Base-by-base conservation (phyloP, 2,113 vertebrate species). In the Rhagologus leucostigma region DNA sequence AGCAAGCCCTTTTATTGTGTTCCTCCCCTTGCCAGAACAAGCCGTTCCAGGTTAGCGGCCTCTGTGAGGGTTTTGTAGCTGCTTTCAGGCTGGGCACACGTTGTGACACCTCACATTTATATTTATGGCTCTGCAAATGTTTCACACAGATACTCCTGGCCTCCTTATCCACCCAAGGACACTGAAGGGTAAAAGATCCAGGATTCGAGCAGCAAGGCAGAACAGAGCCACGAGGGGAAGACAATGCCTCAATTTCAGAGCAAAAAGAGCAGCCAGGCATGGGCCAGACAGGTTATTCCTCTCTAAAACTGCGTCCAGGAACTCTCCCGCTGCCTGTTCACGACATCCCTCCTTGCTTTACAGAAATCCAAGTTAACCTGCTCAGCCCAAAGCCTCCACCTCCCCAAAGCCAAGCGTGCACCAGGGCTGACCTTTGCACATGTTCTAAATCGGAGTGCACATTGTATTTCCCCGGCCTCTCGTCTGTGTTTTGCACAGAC, bases 391-490 rank as follows among this genome's bases (percentile, higher is more conserved):
- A 83, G 18, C 39, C 73, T 75, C 37, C 53, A 12, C 13, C 44
- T 82, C 60, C 63, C 73, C 56, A 42, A 71, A 74, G 41, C 30
- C 53, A 13, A 9, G 64, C 3, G 0, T 80, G 86, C 47, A 59
- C 46, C 91, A 78, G 8, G 19, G 82, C 52, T 96, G 96, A 95
- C 96, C 96, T 97, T 96, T 97, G 73, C 83, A 32, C 52, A 76
- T 2, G 8, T 53, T 86, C 96, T 73, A 92, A 89, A 89, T 62
- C 52, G 64, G 64, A 92, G 92, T 35, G 69, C 85, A 90, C 92
- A 93, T 93, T 97, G 95, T 93, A 92, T 86, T 97, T 94, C 32
- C 0, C 87, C 50, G 16, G 68, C 79, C 88, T 64, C 93, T 71
- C 22, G 37, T 46, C 77, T 30, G 87, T 83, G 73, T 90, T 96